Percentiles rank a stretch among this genome's conserved stretches.
Evolutionary conservation across 1,140 invertebrate genomes (phyloP).

Genomic region (Holcopasites calliopsidis): DNA sequence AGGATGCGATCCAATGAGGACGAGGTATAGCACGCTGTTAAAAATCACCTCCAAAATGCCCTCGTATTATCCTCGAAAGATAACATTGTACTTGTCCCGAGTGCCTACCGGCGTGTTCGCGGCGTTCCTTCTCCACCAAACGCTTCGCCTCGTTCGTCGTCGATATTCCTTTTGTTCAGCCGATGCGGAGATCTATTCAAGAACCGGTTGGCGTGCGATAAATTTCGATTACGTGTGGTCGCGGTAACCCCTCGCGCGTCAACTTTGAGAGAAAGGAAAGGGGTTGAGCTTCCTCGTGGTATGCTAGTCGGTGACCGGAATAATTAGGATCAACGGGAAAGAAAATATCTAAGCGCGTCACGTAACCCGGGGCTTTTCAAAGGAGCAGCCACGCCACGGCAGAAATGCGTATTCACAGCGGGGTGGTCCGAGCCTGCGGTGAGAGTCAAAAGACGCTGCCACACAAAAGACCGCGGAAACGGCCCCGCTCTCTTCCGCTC

Average conservation of each 20-base stretch:
- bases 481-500: constrained; percentile 27
- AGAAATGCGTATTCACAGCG: constrained; percentile 25
- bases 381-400: constrained; percentile 12
- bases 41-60: no score
- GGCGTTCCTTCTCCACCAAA: no score
- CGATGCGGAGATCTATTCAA: constrained; percentile 47
- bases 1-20: no score
- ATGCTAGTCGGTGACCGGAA: constrained; percentile 38
- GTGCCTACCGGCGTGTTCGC: no score
- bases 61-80: background rate
- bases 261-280: background rate
- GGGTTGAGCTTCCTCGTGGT: background rate
- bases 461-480: constrained; percentile 41
- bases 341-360: constrained; percentile 64
- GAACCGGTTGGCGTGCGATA: constrained; percentile 46
- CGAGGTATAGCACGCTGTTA: no score
- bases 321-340: constrained; percentile 57
- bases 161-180: constrained; percentile 61
- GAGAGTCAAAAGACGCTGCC: constrained; percentile 58
- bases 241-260: background rate
- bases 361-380: constrained; percentile 51
- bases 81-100: background rate
- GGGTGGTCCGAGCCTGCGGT: constrained; percentile 51
- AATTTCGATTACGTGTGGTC: constrained; percentile 62
- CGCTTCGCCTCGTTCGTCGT: constrained; percentile 44